Evolutionary conservation across 1,140 invertebrate genomes (phyloP).

Genomic region (Drepana arcuata): DNA sequence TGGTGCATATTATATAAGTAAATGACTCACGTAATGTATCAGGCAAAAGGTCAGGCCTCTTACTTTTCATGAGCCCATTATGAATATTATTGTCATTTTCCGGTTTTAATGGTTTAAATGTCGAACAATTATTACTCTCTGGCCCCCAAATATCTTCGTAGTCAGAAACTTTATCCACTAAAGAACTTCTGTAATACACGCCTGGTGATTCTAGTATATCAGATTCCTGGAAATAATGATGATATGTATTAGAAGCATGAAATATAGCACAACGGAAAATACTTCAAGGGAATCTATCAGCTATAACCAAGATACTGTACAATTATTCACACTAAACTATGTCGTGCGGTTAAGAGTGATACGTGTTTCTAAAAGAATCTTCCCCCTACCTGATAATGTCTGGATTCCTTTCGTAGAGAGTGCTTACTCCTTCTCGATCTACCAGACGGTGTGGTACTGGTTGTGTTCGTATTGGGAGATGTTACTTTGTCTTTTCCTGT

Average conservation of each 20-base stretch:
- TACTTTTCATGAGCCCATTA: conserved; percentile 70
- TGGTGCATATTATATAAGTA: conserved; percentile 1
- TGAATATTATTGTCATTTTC: conserved; percentile 70
- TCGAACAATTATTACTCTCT: conserved; percentile 75
- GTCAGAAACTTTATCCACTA: conserved; percentile 93
- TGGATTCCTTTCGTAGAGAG: conserved; percentile 75
- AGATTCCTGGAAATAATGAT: conserved; percentile 85
- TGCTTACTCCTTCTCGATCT: conserved; percentile 70
- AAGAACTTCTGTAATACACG: conserved; percentile 86
- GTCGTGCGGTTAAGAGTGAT: conserved; percentile 43
- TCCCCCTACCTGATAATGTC: conserved; percentile 74
- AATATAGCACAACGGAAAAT: no score
- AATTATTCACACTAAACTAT: conserved; percentile 3
- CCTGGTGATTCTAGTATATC: conserved; percentile 88
- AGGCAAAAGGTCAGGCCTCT: conserved; percentile 76
- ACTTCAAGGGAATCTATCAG: no score
- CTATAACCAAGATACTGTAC: no score
- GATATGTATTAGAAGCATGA: no score
- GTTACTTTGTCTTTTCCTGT: conserved; percentile 69
- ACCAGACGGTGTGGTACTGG: conserved; percentile 66
- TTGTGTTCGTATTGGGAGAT: conserved; percentile 68
- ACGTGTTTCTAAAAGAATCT: no score
- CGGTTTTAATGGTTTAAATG: conserved; percentile 68
- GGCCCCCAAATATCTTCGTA: conserved; percentile 95
- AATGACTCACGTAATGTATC: conserved; percentile 76